phyloP scores from a whole-genome alignment of 2,888 invertebrate species.

The Leucozona laternaria region DNA sequence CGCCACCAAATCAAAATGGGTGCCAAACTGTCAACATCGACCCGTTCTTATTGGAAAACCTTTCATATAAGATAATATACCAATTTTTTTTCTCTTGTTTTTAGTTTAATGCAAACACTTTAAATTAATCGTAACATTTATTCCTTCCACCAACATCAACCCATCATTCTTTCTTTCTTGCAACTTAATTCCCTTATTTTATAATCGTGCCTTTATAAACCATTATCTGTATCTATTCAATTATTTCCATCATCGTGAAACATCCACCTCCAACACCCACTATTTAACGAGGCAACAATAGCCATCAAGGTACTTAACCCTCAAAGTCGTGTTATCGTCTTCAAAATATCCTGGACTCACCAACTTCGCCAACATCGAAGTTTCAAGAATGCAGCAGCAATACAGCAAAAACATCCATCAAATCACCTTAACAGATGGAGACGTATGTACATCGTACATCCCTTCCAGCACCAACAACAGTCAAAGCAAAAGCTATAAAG shows the following conservation, averaged over 20 bases:
- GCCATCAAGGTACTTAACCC: conserved; percentile 25
- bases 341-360: conserved; percentile 21
- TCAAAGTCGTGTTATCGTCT: conserved; percentile 37
- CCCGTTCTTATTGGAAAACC: too few species aligned
- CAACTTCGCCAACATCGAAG: conserved; percentile 21
- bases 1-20: too few species aligned
- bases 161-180: not conserved
- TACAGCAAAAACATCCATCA: conserved; percentile 46
- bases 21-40: too few species aligned
- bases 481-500: conserved; percentile 10
- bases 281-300: conserved; percentile 32
- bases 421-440: conserved; percentile 45
- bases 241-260: not conserved
- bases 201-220: not conserved
- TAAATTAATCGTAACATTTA: not conserved
- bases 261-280: not conserved
- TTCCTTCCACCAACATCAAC: not conserved
- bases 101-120: not conserved
- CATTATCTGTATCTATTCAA: not conserved
- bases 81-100: not conserved
- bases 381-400: conserved; percentile 8
- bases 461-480: conserved; percentile 9
- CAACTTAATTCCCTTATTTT: not conserved
- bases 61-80: too few species aligned
- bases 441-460: not conserved